Base-by-base conservation (phyloP, 1,140 invertebrate genomes). In the Zaprionus camerounensis region DNA sequence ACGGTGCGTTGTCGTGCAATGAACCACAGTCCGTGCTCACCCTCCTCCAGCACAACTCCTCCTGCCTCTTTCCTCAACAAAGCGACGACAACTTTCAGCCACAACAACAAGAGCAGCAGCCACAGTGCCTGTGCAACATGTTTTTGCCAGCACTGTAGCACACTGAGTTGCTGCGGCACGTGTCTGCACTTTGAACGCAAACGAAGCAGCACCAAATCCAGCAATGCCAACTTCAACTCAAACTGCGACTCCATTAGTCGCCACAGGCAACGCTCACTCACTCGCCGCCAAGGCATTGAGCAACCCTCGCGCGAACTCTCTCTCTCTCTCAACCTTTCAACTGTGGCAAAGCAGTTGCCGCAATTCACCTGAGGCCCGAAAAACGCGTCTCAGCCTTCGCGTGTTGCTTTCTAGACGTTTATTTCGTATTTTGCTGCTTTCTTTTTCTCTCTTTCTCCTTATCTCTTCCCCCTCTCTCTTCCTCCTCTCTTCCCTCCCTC, bases 121-220 rank as follows among this genome's bases (percentile, higher is more conserved):
- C 9, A 34, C 9, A 2, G 28, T 34, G 46, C 41, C 56, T 64
- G 28, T 31, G 71, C 80, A 83, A 80, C 76, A 83, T 88, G 78
- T 67, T 69, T 78, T 56, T 68, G 65, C 72, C 68, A 66, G 53
- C 63, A 88, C 68, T 88, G 84, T 88, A 65, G 72, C 46, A 53
- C 53, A 63, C 65, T 62, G 41, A 63, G 68, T 74, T 4, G 13
- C 17, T 24, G 34, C 28, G 85, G 85, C 85, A 88, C 85, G 85
- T 88, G 85, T 85, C 85, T 82, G 85, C 85, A 88, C 85, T 90
- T 88, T 90, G 78, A 81, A 62, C 78, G 71, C 79, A 82, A 86
- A 87, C 76, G 72, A 74, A 76, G 81, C 84, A 81, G 22, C 56
- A 20, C 75, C 84, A 81, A 22, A 56, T 26, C 22, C 49, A 24